A percentile compares a stretch with the other conserved stretches of the same genome.
These are phyloP conservation scores for Nipponacmea schrenckii DNA, from an alignment of 2,888 invertebrate species.

Conservation along the genomic window DNA sequence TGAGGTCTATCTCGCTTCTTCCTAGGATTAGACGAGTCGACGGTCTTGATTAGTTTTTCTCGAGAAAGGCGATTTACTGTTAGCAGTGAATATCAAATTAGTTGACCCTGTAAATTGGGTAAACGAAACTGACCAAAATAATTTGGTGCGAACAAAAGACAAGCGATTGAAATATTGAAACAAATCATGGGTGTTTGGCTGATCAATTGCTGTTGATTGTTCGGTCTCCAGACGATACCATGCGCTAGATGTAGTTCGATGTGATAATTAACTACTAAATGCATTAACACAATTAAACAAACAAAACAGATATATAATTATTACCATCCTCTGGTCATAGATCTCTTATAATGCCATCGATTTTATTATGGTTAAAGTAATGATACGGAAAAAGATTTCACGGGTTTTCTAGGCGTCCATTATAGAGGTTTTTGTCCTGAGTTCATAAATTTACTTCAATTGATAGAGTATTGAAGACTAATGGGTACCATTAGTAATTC, in stretches of 20 bases:
- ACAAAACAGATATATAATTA: too few relatives aligned
- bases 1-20: not conserved
- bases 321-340: too few relatives aligned
- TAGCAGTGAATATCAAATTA: conserved; percentile 21
- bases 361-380: too few relatives aligned
- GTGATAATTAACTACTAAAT: conserved; percentile 1
- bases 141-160: not conserved
- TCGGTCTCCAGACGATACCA: not conserved
- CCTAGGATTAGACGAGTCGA: not conserved
- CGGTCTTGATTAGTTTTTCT: conserved; percentile 18
- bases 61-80: conserved; percentile 18
- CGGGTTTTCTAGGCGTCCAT: too few relatives aligned
- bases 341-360: too few relatives aligned
- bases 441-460: too few relatives aligned
- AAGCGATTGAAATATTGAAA: not conserved
- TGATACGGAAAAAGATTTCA: too few relatives aligned
- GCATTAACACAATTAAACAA: conserved; percentile 3
- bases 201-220: conserved; percentile 2
- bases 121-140: conserved; percentile 8
- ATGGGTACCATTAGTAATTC: too few relatives aligned
- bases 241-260: not conserved
- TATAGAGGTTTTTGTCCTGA: too few relatives aligned
- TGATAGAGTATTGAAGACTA: too few relatives aligned
- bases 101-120: conserved; percentile 12
- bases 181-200: not conserved